Evolutionary conservation across 2,113 vertebrate species (phyloP), one percentile per base, ranked within the genome.

Genomic region (Chlamydotis undulata): DNA sequence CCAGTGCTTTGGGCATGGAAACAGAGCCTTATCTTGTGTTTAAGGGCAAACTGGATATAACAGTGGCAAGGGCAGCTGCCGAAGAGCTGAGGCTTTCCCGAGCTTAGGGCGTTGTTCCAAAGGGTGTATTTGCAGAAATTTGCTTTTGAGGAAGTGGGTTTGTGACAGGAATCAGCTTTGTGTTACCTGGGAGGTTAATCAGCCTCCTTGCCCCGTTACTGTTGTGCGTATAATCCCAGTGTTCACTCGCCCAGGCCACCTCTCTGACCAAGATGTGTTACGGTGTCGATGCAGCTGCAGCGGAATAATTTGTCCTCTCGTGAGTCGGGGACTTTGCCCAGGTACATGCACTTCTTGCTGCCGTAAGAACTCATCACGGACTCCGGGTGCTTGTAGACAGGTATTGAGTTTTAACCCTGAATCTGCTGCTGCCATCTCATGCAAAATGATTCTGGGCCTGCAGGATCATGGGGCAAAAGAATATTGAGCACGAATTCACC

Each of bases 291-390:
- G 60, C 31, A 61, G 55, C 87, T 56, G 41, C 77, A 41, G 43
- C 23, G 25, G 35, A 33, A 11, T 41, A 22, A 56, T 22, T 60
- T 15, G 10, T 29, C 1, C n/a, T 28, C 31, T 73, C 15, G n/a
- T 3, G 22, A 45, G n/a, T 17, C 2, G 0, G 22, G 67, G 65
- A 52, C 64, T n/a, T 78, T n/a, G 53, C 55, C 33, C 61, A 11
- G 43, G 24, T 74, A 16, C 43, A 1, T 2, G 8, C 23, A 3
- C 21, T 24, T 28, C 43, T 49, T 1, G 0, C 57, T 61, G 31
- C 56, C 14, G 0, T 43, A 22, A 18, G 5, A 31, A 61, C 22
- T 63, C 56, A 23, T 56, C 9, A 4, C 19, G 19, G 24, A 33
- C 7, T 1, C 35, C 16, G 14, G 6, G 26, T 6, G 26, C 21